Conservation (phyloP, 2,888 invertebrate species). For the Pterostichus niger region DNA sequence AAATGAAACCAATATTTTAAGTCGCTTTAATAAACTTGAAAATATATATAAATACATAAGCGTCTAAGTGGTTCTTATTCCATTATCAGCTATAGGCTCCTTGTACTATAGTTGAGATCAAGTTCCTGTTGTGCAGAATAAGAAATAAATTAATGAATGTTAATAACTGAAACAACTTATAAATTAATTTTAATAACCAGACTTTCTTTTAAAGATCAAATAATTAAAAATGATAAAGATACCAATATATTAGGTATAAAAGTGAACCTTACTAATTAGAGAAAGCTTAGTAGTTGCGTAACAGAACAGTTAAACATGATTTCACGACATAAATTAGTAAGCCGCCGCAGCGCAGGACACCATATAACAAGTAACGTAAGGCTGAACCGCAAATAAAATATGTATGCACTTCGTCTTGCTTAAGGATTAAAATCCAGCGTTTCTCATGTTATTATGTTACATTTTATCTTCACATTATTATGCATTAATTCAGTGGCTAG, state of each 20-base stretch:
- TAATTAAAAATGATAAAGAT: too few relatives aligned
- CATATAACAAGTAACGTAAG: constrained; percentile 11
- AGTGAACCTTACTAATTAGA: constrained; percentile 3
- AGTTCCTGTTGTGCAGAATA: too few relatives aligned
- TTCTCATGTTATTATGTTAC: constrained; percentile 27
- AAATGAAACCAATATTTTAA: too few relatives aligned
- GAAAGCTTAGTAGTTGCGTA: background rate
- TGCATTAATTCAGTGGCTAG: constrained; percentile 2
- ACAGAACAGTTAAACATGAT: background rate
- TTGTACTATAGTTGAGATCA: too few relatives aligned
- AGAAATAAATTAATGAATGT: background rate
- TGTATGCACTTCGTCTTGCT: constrained; percentile 38
- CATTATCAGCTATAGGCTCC: too few relatives aligned
- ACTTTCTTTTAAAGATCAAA: background rate
- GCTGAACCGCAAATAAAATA: constrained; percentile 28
- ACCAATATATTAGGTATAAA: background rate
- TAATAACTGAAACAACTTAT: background rate
- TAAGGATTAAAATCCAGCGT: background rate
- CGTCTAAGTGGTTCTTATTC: too few relatives aligned
- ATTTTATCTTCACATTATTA: constrained; percentile 20
- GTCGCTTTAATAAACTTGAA: too few relatives aligned
- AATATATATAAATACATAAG: too few relatives aligned
- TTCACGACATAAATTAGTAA: background rate
- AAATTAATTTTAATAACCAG: background rate
- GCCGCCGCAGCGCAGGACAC: background rate